These are phyloP conservation scores for Mnemiopsis leidyi DNA, from an alignment of 37 sponge, comb jelly and placozoan genomes.

Conservation along the genomic window DNA sequence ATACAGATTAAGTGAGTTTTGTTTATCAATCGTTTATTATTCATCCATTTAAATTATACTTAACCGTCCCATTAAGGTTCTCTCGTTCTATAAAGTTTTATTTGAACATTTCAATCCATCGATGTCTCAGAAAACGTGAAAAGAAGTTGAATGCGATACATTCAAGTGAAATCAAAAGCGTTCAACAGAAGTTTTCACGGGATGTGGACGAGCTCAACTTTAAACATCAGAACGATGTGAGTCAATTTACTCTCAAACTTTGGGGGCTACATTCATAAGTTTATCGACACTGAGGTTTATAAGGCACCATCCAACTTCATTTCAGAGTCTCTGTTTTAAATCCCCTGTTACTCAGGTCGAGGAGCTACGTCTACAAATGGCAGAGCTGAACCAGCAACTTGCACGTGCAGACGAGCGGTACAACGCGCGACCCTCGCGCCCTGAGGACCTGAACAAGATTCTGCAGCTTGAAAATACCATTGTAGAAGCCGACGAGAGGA, in stretches of 20 bases:
- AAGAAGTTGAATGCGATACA: slow-evolving; percentile 22
- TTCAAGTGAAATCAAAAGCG: slow-evolving; percentile 6
- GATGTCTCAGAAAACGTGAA: slow-evolving; percentile 38
- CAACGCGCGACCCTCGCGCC: slow-evolving; percentile 71
- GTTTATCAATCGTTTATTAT: not conserved
- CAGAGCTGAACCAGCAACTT: slow-evolving; percentile 23
- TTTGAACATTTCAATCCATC: not conserved
- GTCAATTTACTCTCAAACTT: too few species aligned
- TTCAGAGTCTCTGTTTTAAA: too few species aligned
- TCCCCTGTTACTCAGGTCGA: not conserved
- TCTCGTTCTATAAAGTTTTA: not conserved
- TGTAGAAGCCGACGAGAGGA: slow-evolving; percentile 65
- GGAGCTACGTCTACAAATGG: not conserved
- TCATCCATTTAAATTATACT: too few species aligned
- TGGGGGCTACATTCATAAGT: too few species aligned
- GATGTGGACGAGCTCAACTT: slow-evolving; percentile 39
- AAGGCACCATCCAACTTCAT: too few species aligned
- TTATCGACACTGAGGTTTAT: too few species aligned
- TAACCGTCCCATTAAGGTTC: not conserved
- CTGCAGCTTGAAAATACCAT: slow-evolving; percentile 68
- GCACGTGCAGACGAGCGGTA: slow-evolving; percentile 68
- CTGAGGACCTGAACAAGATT: slow-evolving; percentile 83
- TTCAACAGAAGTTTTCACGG: not conserved
- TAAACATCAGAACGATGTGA: slow-evolving; percentile 27
- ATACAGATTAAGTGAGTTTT: slow-evolving; percentile 57